These are phyloP conservation scores for Circaetus cinerascens DNA, from an alignment of 2,113 vertebrate genomes.

Conservation along the genomic window DNA sequence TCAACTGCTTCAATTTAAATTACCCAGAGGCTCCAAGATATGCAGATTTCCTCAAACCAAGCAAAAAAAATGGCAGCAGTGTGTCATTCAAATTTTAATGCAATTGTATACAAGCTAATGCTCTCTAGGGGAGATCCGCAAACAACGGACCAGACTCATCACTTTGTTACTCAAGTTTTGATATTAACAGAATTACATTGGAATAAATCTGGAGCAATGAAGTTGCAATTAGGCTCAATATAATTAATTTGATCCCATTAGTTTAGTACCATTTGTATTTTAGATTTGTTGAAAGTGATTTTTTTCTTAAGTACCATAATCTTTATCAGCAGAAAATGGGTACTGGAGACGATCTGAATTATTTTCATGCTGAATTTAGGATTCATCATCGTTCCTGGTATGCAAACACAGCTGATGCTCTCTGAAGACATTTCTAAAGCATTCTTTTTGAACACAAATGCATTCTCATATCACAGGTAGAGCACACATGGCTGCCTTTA, in stretches of 20 bases:
- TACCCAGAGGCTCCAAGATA: neutral
- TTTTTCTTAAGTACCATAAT: neutral
- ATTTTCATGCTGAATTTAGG: neutral
- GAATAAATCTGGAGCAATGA: neutral
- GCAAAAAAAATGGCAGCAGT: neutral
- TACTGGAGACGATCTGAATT: neutral
- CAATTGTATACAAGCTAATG: neutral
- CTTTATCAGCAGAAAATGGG: neutral
- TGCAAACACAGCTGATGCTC: neutral
- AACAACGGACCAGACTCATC: neutral
- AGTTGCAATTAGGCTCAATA: neutral
- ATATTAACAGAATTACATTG: neutral
- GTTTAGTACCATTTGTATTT: neutral
- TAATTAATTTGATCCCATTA: neutral
- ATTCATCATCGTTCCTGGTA: neutral
- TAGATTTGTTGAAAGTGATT: neutral
- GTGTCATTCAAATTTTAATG: neutral
- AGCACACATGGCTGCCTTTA: neutral
- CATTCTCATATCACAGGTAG: neutral
- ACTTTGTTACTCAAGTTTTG: neutral
- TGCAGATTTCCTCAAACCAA: constrained; percentile 6
- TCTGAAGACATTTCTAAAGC: neutral
- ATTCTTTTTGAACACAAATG: neutral
- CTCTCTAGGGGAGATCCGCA: neutral
- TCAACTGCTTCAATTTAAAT: neutral